Evolutionary conservation across 1,140 invertebrate species (phyloP), one percentile per base, ranked within the genome.

Genomic region (Melanaphis sacchari): DNA sequence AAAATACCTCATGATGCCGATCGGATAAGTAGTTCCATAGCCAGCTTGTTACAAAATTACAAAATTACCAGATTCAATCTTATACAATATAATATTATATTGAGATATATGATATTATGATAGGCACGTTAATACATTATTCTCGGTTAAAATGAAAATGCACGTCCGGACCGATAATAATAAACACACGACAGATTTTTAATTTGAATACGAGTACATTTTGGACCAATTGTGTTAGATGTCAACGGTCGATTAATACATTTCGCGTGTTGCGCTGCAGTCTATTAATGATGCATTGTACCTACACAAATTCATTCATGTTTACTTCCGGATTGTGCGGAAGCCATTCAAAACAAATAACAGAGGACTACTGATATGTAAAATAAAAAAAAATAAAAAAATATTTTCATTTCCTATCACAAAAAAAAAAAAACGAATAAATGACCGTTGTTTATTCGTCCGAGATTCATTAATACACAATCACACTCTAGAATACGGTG

Each of bases 311-410:
- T 66, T 93, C 91, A 93, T 93, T 93, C 91, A 54, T 85, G 91
- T 93, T 54, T 54, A 93, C 91, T 93, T 93, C 91, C 91, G 91
- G 81, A 85, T 38, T 11, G 36, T 52, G 81, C 91, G 91, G 91
- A 93, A 93, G 91, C 91, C 91, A 54, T 93, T 82, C 38, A 84
- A 82, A 93, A 84, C 76, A 3, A 49, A 76, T 38, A 91, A 18
- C 41, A 6, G 41, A 92, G 76, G 91, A 81, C 91, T 40, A 31
- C 46, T 18, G 52, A 40, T 49, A 89, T n/a, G n/a, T 87, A 36
- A 87, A 91, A 91, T 41, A 36, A 92, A 49, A 54, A 84, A 93
- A 49, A 54, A 54, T 18, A 49, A 54, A 84, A 93, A 49, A 54
- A 54, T 18, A 36, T 24, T 93, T 93, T 93, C 91, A 93, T 93